These are phyloP conservation scores for Coelopa pilipes DNA, from an alignment of 2,888 invertebrate species.

Conservation along the genomic window DNA sequence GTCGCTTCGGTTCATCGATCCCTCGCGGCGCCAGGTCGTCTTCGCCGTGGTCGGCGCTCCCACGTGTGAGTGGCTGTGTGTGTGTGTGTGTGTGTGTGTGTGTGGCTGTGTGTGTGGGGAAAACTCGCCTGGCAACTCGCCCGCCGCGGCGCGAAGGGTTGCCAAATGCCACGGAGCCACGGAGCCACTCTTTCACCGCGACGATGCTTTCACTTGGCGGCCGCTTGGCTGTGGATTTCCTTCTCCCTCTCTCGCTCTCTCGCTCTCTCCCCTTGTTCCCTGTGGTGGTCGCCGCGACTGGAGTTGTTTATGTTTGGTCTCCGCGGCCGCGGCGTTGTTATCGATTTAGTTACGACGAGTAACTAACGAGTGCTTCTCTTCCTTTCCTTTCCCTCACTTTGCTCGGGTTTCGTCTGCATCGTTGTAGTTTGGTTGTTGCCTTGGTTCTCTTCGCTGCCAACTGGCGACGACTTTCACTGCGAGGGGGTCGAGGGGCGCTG, in stretches of 20 bases:
- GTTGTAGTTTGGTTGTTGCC: constrained; percentile 7
- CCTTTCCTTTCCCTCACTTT: not conserved
- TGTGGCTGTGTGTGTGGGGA: not conserved
- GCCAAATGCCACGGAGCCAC: not conserved
- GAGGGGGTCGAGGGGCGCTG: not conserved
- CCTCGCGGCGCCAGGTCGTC: too few species aligned
- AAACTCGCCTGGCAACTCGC: constrained; percentile 17
- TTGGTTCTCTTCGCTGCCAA: not conserved
- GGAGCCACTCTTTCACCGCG: constrained; percentile 1
- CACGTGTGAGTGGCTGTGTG: too few species aligned
- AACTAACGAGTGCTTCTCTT: not conserved
- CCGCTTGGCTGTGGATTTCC: too few species aligned
- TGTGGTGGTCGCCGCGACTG: not conserved
- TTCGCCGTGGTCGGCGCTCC: too few species aligned
- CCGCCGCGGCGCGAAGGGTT: constrained; percentile 22
- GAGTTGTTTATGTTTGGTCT: constrained; percentile 11
- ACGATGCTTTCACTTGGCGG: constrained; percentile 31
- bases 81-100: not conserved
- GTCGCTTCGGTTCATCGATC: too few species aligned
- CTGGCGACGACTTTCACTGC: constrained; percentile 28
- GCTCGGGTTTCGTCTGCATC: not conserved
- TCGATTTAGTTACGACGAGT: constrained; percentile 18
- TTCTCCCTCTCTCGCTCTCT: too few species aligned
- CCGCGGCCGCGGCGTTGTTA: not conserved
- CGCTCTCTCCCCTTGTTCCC: too few species aligned